Base-by-base conservation (phyloP, 2,113 vertebrate species). In the Scortum barcoo region DNA sequence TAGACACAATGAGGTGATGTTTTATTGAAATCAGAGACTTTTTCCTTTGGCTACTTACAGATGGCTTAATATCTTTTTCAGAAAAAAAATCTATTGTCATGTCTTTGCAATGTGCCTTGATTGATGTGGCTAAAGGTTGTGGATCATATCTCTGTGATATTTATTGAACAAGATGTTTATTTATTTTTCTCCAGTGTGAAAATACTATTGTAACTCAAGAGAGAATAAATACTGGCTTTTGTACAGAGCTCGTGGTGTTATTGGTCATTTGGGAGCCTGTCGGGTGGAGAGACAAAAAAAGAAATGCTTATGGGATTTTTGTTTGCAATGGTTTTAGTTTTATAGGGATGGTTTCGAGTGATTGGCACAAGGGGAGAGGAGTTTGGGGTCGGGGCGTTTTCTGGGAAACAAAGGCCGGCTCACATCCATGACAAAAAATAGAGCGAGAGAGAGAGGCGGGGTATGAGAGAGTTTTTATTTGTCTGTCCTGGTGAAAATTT, bases 141-240 rank as follows among this genome's bases (percentile, higher is more conserved):
- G 73, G 83, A 92, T 91, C 75, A 81, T 89, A 90, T 91, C 78
- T 84, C 65, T 89, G 78, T 87, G 68, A 84, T 95, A 95, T 96
- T 96, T 95, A 96, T 96, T 95, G 91, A 95, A 91, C 87, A 82
- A 88, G 85, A 94, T 93, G 90, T 93, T 94, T 95, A 95, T 95
- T 95, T 95, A 93, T 92, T 91, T 94, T 88, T 90, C 88, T 88
- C 84, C 91, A 80, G 80, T 91, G 93, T 93, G 91, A 88, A 87
- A 91, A 92, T 89, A 91, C 89, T 89, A 86, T 82, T 66, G 83
- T 90, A 86, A 91, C 83, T 90, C 76, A 86, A 88, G 81, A 88
- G 83, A 91, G 86, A 93, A 93, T 94, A 93, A 94, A 93, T 89
- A 89, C 70, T 68, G 83, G 86, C 86, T 93, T 93, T 94, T 92